Evolutionary conservation across 1,140 invertebrate species (phyloP), one percentile per base, ranked within the genome.

Genomic region (Sinonovacula constricta): DNA sequence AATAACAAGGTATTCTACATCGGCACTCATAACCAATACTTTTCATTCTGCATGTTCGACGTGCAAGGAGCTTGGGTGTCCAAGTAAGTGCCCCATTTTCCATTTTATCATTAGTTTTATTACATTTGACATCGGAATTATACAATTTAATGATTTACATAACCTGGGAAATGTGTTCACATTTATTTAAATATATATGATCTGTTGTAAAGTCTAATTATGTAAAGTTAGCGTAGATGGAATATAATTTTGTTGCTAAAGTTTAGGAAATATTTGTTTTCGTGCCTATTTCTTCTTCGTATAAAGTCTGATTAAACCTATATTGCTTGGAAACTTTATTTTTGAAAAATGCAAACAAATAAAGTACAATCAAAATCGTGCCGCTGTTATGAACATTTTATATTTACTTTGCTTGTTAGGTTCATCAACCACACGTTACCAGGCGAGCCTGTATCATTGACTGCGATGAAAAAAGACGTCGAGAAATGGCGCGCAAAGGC

Each of bases 1-100:
- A 68, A 78, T 56, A 69, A 63, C 54, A 72, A 78, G n/a, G n/a
- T 81, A 14, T 74, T 81, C 36, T 78, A 78, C 24, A 24, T 78
- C n/a, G 74, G 75, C 15, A 56, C 62, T 10, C 62, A 78, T 15
- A 59, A 74, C 34, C 69, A 72, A 45, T 74, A 45, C 36, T 81
- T 60, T 49, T 36, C 60, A 1, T 72, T 74, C 18, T 72, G 63
- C 1, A 69, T 81, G 75, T 78, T 81, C 74, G 74, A 81, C 28
- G 62, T 56, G 2, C 74, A 78, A 49, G 75, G 34, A 1, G 28
- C 63, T 3, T 81, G 80, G 80, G 49, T 57, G 1, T 78, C 68
- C 39, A 72, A 62, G 39, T 72, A 79, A 18, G 30, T 15, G 54
- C 7, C 22, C 7, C 24, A 7, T 57, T 57, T 15, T 57, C n/a